Evolutionary conservation across 2,888 invertebrate species (phyloP), one percentile per base, ranked within the genome.

Genomic region (Rhagium mordax): DNA sequence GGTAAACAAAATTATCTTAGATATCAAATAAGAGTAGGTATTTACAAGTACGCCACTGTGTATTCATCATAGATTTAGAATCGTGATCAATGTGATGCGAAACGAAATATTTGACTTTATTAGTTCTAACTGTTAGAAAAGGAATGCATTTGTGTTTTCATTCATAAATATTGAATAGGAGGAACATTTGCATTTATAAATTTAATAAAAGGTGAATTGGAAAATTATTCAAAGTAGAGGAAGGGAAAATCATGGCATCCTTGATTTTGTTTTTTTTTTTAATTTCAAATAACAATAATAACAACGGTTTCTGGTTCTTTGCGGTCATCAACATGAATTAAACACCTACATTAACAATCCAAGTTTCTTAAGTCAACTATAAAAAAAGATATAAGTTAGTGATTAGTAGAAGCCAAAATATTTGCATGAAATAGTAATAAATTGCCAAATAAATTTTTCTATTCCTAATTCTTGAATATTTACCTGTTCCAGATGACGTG

Each of bases 91-190:
- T 82, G 78, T 77, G 73, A 65, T 72, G 74, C 74, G 77, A 70
- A 74, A 74, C 72, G 78, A 76, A 82, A 81, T 81, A 79, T 82
- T 80, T 73, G 78, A 79, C 81, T 83, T 82, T 82, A 83, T 83
- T 83, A 82, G 81, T 82, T 81, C 76, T 75, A 78, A 78, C 72
- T 80, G 79, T 78, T 75, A 68, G 74, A 76, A 73, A 66, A 71
- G 76, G 76, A 76, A 76, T 78, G 71, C 72, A 57, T 74, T 78
- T 74, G 75, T 78, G 67, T 72, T 73, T 74, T 47, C 70, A 71
- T 74, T 75, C 72, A 72, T 71, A 71, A 73, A 77, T 73, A 75
- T 75, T 73, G 60, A 75, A 72, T 49, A 68, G 66, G 57, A 53
- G 16, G 33, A 20, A 4, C 67, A 67, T 67, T 67, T 67, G 67